A percentile compares a stretch with the other conserved stretches of the same genome.
Conservation (phyloP, 2,797 vertebrate species). For the Gymnothorax javanicus region DNA sequence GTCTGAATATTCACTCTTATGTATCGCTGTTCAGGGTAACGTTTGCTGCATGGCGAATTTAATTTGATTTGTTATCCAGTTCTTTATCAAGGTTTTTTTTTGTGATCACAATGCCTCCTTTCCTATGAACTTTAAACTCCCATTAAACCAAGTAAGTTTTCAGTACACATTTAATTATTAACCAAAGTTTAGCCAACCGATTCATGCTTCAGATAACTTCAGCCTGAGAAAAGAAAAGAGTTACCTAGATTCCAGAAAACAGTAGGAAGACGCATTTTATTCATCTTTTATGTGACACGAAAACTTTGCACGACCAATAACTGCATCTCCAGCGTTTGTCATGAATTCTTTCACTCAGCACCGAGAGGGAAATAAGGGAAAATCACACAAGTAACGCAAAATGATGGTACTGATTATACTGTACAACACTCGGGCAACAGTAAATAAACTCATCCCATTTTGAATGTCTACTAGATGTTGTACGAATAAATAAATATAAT, state of each 20-base stretch:
- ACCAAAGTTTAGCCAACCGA: conserved; percentile 37
- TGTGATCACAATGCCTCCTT: conserved; percentile 10
- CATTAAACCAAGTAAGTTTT: conserved; percentile 41
- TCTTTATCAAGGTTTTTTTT: not conserved
- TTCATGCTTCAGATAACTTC: not conserved
- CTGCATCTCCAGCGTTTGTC: not conserved
- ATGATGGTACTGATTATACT: not conserved
- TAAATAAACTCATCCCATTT: not conserved
- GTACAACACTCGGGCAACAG: not conserved
- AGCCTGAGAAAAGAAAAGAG: not conserved
- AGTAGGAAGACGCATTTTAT: not conserved
- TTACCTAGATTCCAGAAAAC: not conserved
- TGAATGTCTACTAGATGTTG: not conserved
- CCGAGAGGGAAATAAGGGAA: not conserved
- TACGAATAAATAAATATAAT: not conserved
- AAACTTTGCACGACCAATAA: not conserved
- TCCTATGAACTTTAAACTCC: conserved; percentile 59
- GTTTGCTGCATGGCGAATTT: not conserved
- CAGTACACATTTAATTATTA: conserved; percentile 60
- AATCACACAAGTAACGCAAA: not conserved
- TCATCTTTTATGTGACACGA: not conserved
- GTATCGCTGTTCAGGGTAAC: not conserved
- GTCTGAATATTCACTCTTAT: not conserved
- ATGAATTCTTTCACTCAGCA: not conserved
- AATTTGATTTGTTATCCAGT: not conserved